Evolutionary conservation across 2,797 vertebrate genomes (phyloP).

Genomic region (Peromyscus melanophrys): DNA sequence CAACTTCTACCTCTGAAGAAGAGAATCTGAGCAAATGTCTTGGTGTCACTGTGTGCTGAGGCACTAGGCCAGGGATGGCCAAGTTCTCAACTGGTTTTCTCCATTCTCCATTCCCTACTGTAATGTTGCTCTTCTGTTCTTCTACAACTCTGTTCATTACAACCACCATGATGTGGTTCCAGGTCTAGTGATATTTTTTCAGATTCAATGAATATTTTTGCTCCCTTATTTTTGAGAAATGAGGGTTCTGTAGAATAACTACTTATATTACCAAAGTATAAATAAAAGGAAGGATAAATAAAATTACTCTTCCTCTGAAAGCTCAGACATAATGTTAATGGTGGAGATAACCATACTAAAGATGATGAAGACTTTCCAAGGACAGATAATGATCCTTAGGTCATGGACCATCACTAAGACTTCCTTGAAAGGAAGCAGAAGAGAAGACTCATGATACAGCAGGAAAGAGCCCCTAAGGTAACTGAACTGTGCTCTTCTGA

Average conservation of each 20-base stretch:
- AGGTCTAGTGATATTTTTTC: background rate
- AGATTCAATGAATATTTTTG: background rate
- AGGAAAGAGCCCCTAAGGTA: background rate
- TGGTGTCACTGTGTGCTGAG: background rate
- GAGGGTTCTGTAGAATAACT: background rate
- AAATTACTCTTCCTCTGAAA: background rate
- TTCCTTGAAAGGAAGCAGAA: background rate
- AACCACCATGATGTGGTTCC: background rate
- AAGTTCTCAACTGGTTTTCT: background rate
- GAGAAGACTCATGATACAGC: background rate
- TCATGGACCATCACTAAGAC: background rate
- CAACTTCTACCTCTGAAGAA: background rate
- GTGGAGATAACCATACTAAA: background rate
- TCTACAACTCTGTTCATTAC: background rate
- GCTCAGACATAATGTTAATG: background rate
- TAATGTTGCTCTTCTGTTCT: background rate
- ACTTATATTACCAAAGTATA: background rate
- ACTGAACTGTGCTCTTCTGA: background rate
- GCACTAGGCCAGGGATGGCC: background rate
- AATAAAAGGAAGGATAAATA: slow-evolving; percentile 34
- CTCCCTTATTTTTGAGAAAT: background rate
- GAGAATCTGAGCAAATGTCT: background rate
- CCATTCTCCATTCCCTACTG: background rate
- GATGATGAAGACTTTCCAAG: background rate
- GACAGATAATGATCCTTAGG: background rate